Evolutionary conservation across 1,140 invertebrate species (phyloP), one percentile per base, ranked within the genome.

Genomic region (Brachionus paranguensis): DNA sequence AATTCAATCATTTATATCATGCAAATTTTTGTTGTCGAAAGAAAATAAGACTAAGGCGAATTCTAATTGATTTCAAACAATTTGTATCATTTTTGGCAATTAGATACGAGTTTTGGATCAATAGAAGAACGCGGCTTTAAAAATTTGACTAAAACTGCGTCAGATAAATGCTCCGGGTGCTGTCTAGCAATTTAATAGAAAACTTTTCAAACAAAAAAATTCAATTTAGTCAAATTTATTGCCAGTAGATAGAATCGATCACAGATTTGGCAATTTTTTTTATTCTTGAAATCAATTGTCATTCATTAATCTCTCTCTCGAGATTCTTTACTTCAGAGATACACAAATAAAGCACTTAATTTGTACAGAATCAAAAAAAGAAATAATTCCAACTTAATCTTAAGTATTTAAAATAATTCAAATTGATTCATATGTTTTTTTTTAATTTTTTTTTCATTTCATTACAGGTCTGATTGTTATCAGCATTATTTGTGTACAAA

Each of bases 1-100:
- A 65, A 33, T 70, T 70, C 65, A 70, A 72, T 72, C 68, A 72
- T 72, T 72, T 72, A 72, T 72, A 41, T 72, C 68, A 72, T 72
- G 68, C 68, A 72, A 72, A 72, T 43, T 72, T 72, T 70, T 8
- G 10, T 41, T 37, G 33, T 37, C 45, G 37, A 68, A 14, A 68
- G 27, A 33, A 33, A 68, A 68, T 37, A 33, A 68, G 29, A 68
- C 27, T 11, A 41, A n/a, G 65, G 14, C 33, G 33, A 37, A 33
- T 11, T 68, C 11, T 33, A 68, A 68, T 68, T 68, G 27, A 68
- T 68, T 33, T 33, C 14, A 68, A 68, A 33, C 7, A 33, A 68
- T 68, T 68, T n/a, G 0, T 33, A 33, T 68, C 53, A 37, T 60
- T 60, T 60, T 60, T 60, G 53, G 17, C 53, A 60, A 60, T 60